Conservation (phyloP, 2,113 vertebrate species). For the Nycticebus coucang region DNA sequence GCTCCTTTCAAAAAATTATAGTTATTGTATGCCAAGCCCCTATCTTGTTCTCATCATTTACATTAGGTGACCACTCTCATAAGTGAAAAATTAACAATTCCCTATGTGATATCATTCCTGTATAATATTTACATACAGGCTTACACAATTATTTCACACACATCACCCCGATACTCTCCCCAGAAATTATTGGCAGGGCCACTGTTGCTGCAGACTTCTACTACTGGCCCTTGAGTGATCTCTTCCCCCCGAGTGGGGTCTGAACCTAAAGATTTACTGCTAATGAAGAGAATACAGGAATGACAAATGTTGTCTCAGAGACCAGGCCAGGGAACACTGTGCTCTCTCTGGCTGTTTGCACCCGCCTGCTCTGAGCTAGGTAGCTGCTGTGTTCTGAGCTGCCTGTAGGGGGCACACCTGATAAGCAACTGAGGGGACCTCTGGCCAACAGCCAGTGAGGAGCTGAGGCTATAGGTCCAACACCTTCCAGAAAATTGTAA, state of each 20-base stretch:
- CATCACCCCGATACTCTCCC: neutral
- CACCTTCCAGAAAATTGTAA: neutral
- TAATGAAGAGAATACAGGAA: neutral
- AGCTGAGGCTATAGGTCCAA: too few species aligned
- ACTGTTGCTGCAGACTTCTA: neutral
- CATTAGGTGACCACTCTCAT: neutral
- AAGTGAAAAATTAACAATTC: neutral
- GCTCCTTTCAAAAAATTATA: neutral
- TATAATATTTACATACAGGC: neutral
- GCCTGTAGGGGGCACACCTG: neutral
- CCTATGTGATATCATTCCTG: neutral
- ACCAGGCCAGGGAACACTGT: neutral
- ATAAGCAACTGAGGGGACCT: neutral
- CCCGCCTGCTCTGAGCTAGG: too few species aligned
- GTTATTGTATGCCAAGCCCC: neutral
- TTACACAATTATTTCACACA: neutral
- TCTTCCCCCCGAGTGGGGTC: too few species aligned
- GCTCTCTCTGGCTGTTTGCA: too few species aligned
- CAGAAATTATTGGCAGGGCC: neutral
- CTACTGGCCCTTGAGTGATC: neutral
- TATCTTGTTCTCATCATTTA: neutral
- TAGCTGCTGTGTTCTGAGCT: neutral
- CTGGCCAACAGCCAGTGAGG: neutral
- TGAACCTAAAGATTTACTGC: neutral
- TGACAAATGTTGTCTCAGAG: neutral